Evolutionary conservation across 2,113 vertebrate genomes (phyloP), one percentile per base, ranked within the genome.

Genomic region (Megaceryle maxima): DNA sequence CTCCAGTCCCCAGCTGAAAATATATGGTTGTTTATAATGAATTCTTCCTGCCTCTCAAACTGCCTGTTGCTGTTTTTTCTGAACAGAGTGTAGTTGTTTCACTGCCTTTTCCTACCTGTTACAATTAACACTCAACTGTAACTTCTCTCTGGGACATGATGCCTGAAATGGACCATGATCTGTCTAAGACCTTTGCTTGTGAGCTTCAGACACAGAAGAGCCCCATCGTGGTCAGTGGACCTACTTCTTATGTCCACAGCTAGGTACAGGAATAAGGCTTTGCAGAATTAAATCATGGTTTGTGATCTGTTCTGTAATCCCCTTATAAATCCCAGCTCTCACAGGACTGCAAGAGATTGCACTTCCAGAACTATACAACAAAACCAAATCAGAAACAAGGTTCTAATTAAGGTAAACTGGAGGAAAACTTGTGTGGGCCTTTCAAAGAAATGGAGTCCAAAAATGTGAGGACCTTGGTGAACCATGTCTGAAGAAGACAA

Each of bases 381-480:
- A 50, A 46, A 37, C 12, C 11, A 31, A 59, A 59, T 48, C 11
- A 8, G 29, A 28, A 79, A 31, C 5, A 25, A 74, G 5, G 19
- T 57, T 63, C n/a, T 39, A 44, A 43, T 11, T 25, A 33, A 67
- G 26, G 11, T 24, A 51, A 86, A 4, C 5, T 57, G 60, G 33
- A 57, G 18, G 17, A 88, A 83, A 78, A 63, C 16, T 28, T 35
- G 24, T 0, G 1, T 6, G 59, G 43, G 35, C 16, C 9, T 77
- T 48, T 66, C 26, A 35, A 68, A 57, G 6, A 57, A 70, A 70
- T 2, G 5, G 44, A 62, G 31, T 26, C 50, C 20, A 44, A 66
- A 62, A 62, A 2, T 0, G 0, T 2, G 12, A 83, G 26, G 4
- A 37, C 9, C 3, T 14, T 8, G 12, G 35, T 16, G 19, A 53